Base-by-base conservation (phyloP, 2,797 vertebrate species). In the Parotocinclus haroldoi region DNA sequence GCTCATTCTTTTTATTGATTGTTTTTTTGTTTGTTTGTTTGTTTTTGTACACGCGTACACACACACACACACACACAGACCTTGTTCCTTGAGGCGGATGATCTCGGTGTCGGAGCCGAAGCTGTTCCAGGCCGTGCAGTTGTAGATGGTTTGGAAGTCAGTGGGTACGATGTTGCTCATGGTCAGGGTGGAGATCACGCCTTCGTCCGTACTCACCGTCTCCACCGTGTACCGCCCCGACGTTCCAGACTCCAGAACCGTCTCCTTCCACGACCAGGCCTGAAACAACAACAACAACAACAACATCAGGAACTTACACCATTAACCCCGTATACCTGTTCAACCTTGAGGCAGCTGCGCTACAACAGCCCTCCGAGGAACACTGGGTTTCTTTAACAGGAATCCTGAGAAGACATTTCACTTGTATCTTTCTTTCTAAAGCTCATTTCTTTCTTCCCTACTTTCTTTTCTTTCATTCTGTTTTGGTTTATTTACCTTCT, bases 241-340 rank as follows among this genome's bases (percentile, higher is more conserved):
- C 0, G 96, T 98, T 10, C 96, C 97, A 0, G 96, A 99, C 82
- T 99, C 97, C 79, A 99, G 78, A 16, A 99, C 96, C 0, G 98
- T 99, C 82, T 99, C 97, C 82, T 99, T 99, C 97, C 97, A 99
- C 3, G 96, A 98, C 97, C 96, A 99, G 58, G 97, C 97, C 97
- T 99, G 80, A 1, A 27, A 55, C 39, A 45, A 8, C 27, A 27
- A 27, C 39, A 45, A 8, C 27, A 27, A 27, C 27, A 27, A 27
- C 27, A 27, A 27, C 27, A 27, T 27, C 27, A 27, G 5, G 27
- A 27, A 27, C 2, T 5, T 27, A 27, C 27, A 27, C 27, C 27
- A 27, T 27, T 27, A 27, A 27, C 27, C 27, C 27, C 5, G 2
- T 27, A 27, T 27, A 27, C 27, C 27, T 27, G 27, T 27, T 5